phyloP scores from a whole-genome alignment of 35 echinoderm and acorn worm genomes.

The Patiria miniata region DNA sequence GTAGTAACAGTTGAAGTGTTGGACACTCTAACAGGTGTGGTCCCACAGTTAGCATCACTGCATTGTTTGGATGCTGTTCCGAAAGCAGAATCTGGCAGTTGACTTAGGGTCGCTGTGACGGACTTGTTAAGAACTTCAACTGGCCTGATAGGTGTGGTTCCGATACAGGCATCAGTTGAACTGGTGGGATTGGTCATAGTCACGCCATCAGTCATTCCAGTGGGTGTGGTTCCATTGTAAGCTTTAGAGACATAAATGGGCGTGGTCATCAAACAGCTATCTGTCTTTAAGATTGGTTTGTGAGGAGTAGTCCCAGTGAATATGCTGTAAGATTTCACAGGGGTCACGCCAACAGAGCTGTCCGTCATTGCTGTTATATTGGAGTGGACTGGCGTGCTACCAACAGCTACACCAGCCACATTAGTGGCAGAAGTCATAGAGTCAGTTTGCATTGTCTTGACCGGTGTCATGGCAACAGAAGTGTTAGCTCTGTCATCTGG shows the following conservation, averaged over 20 bases:
- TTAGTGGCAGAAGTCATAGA: too few species aligned
- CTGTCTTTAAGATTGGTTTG: too few species aligned
- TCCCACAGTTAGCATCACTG: conserved; percentile 1
- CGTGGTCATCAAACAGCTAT: background rate
- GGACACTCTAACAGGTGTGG: background rate
- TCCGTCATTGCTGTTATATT: too few species aligned
- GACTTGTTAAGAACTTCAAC: conserved; percentile 9
- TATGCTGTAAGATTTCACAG: too few species aligned
- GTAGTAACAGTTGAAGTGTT: background rate
- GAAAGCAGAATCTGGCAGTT: conserved; percentile 17
- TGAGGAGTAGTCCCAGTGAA: too few species aligned
- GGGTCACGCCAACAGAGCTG: too few species aligned
- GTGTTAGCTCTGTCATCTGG: too few species aligned
- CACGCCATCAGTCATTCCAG: too few species aligned
- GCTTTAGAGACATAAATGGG: conserved; percentile 11
- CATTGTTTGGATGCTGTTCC: conserved; percentile 6
- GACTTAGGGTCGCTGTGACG: background rate
- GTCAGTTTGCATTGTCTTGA: too few species aligned
- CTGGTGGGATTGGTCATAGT: background rate
- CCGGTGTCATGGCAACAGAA: too few species aligned
- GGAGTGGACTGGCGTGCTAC: too few species aligned
- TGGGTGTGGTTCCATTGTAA: conserved; percentile 12
- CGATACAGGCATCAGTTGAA: conserved; percentile 4
- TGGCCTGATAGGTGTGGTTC: background rate
- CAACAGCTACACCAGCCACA: too few species aligned